Evolutionary conservation across 2,888 invertebrate species (phyloP).

Genomic region (Eupithecia exiguata): DNA sequence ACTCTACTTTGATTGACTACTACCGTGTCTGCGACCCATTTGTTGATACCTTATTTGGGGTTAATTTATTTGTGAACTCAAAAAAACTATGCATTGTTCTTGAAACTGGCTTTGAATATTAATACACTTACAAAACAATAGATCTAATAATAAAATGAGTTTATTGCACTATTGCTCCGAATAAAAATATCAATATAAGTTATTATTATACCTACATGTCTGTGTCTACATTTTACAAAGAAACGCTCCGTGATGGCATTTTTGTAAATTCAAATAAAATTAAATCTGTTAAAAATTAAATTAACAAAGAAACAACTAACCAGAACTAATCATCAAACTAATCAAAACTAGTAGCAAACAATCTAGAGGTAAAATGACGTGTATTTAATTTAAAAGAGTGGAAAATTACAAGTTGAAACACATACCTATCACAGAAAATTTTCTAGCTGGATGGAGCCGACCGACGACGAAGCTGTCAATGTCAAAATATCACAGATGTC

Average conservation of each 20-base stretch:
- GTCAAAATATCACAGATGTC: too few species aligned
- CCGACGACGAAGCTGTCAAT: too few species aligned
- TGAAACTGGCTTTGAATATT: constrained; percentile 53
- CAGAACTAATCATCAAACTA: too few species aligned
- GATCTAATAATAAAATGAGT: constrained; percentile 39
- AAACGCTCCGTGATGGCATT: not conserved
- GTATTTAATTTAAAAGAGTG: too few species aligned
- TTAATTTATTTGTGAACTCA: constrained; percentile 57
- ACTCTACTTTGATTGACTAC: not conserved
- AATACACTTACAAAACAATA: constrained; percentile 40
- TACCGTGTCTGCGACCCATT: not conserved
- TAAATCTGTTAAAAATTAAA: too few species aligned
- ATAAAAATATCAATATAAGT: not conserved
- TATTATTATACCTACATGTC: too few species aligned
- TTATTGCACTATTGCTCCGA: constrained; percentile 47
- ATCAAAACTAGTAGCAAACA: too few species aligned
- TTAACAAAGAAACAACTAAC: not conserved
- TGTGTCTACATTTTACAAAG: not conserved
- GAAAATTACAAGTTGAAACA: too few species aligned
- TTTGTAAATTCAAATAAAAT: not conserved
- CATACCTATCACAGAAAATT: too few species aligned
- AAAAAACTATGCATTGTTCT: constrained; percentile 60
- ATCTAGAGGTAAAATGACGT: too few species aligned
- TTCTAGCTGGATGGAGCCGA: too few species aligned
- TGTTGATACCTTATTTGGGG: constrained; percentile 54